Evolutionary conservation across 2,888 invertebrate species (phyloP).

Genomic region (Sarcophaga carnaria): DNA sequence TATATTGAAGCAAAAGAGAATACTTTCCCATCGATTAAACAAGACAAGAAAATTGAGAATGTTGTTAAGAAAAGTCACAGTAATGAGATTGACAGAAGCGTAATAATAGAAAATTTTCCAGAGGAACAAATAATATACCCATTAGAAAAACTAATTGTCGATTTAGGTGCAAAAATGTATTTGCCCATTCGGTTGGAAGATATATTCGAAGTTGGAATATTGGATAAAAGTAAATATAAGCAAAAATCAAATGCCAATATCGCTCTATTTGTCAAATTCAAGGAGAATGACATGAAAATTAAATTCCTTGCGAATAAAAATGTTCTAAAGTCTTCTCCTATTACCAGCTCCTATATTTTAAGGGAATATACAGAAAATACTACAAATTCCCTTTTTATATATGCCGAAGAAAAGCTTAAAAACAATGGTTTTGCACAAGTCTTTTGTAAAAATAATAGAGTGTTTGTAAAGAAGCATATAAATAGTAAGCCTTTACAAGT

Average conservation of each 20-base stretch:
- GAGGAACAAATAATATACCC: background rate
- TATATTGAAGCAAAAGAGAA: background rate
- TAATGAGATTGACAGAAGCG: background rate
- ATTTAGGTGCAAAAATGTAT: conserved; percentile 35
- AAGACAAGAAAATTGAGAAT: background rate
- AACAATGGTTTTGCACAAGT: conserved; percentile 35
- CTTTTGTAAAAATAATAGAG: conserved; percentile 49
- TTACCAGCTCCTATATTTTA: background rate
- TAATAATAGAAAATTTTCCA: conserved; percentile 30
- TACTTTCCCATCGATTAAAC: background rate
- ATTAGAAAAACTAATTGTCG: conserved; percentile 31
- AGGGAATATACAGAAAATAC: conserved; percentile 22
- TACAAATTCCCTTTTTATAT: conserved; percentile 38
- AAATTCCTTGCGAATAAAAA: conserved; percentile 51
- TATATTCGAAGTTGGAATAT: conserved; percentile 25
- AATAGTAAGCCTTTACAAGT: conserved; percentile 12
- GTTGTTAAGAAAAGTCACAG: background rate
- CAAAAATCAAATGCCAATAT: background rate
- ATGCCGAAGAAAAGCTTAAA: conserved; percentile 53
- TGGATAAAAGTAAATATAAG: background rate
- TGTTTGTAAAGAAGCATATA: conserved; percentile 35
- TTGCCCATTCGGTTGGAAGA: conserved; percentile 2
- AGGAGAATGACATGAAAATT: conserved; percentile 26
- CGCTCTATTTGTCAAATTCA: conserved; percentile 54
- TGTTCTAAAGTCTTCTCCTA: conserved; percentile 1